Conservation (phyloP, 2,113 vertebrate genomes). For the Percina caprodes region DNA sequence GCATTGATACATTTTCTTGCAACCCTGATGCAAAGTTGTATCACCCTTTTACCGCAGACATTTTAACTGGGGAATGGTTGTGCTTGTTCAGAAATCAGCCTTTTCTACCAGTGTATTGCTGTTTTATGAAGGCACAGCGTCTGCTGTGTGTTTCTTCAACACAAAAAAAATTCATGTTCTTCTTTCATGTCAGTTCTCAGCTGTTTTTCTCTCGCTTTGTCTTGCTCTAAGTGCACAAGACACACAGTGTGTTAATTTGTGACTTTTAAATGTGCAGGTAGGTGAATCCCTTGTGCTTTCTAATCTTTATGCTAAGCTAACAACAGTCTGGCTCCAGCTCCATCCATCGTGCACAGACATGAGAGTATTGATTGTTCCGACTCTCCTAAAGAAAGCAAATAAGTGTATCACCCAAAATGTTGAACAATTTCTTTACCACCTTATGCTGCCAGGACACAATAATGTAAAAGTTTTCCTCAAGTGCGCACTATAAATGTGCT, state of each 20-base stretch:
- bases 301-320: background rate
- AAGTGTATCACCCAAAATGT: background rate
- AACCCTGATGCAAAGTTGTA: constrained; percentile 10
- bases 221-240: background rate
- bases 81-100: background rate
- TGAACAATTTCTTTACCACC: background rate
- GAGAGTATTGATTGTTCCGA: background rate
- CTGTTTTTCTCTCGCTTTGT: background rate
- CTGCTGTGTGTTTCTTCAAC: background rate
- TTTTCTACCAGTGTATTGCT: constrained; percentile 1
- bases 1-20: constrained; percentile 15
- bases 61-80: background rate
- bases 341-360: background rate
- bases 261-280: background rate
- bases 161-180: background rate
- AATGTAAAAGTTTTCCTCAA: background rate
- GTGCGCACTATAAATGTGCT: background rate
- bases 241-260: constrained; percentile 1
- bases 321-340: background rate
- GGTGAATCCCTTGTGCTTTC: background rate
- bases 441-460: background rate
- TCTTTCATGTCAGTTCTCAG: background rate
- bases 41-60: background rate
- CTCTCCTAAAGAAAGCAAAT: background rate
- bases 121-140: background rate